Evolutionary conservation across 64 coral and sea anemone genomes (phyloP).

Genomic region (Pachyseris speciosa): DNA sequence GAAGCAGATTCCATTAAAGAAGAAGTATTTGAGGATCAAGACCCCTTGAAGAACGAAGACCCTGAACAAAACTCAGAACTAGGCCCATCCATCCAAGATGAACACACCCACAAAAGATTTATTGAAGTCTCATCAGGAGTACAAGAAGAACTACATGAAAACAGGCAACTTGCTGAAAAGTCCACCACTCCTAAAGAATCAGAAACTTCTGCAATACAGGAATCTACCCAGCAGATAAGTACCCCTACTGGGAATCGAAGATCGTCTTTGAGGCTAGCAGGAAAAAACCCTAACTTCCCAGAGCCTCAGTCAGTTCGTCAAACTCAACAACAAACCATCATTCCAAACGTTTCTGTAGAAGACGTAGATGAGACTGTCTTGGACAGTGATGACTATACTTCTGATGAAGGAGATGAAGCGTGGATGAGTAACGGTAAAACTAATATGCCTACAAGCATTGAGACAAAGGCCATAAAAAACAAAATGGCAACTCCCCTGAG

Average conservation of each 20-base stretch:
- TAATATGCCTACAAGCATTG: background rate
- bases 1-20: constrained; percentile 66
- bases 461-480: constrained; percentile 40
- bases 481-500: constrained; percentile 46
- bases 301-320: background rate
- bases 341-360: background rate
- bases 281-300: background rate
- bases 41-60: background rate
- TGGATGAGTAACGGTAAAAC: background rate
- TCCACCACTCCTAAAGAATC: background rate
- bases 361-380: background rate
- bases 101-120: too few relatives aligned
- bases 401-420: constrained; percentile 11
- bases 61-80: background rate
- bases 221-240: background rate
- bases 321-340: background rate
- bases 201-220: background rate
- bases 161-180: background rate
- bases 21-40: constrained; percentile 34
- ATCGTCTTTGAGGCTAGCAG: constrained; percentile 17
- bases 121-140: too few relatives aligned
- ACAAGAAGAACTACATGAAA: background rate
- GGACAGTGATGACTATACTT: constrained; percentile 38
- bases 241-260: background rate
- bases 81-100: background rate